phyloP scores from a whole-genome alignment of 2,797 vertebrate species.

The Chlorospingus semifuscus region DNA sequence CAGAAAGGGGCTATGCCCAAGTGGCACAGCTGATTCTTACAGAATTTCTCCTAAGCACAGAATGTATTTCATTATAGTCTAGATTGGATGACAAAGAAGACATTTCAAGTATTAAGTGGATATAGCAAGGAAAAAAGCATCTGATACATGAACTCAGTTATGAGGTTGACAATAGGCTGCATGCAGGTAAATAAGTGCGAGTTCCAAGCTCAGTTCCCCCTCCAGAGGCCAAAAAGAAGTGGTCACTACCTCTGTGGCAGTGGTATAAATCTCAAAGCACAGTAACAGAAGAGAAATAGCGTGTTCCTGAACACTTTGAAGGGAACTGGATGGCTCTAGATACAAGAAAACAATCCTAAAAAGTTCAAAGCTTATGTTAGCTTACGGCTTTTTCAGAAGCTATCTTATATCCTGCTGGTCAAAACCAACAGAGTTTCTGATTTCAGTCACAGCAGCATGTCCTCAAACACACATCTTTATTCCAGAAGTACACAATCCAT shows the following conservation, averaged over 20 bases:
- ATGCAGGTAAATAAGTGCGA: neutral
- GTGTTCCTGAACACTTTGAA: neutral
- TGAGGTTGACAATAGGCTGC: neutral
- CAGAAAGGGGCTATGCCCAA: neutral
- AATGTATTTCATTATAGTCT: neutral
- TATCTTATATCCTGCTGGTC: neutral
- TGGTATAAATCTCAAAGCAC: neutral
- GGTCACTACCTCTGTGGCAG: neutral
- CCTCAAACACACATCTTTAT: neutral
- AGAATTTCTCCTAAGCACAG: neutral
- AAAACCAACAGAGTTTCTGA: neutral
- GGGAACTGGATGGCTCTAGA: neutral
- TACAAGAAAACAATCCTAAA: neutral
- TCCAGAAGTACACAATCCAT: neutral
- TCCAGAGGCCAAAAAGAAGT: neutral
- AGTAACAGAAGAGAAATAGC: neutral
- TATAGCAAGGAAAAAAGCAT: neutral
- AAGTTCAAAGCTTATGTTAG: neutral
- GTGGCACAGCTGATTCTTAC: neutral
- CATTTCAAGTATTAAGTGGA: neutral
- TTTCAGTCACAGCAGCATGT: neutral
- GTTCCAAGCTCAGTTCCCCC: neutral
- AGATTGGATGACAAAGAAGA: neutral
- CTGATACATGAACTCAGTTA: neutral
- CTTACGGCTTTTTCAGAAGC: neutral